Percentiles rank a stretch among this genome's conserved stretches.
These are phyloP conservation scores for Phyllostomus hastatus DNA, from an alignment of 2,113 vertebrate genomes.

Conservation along the genomic window DNA sequence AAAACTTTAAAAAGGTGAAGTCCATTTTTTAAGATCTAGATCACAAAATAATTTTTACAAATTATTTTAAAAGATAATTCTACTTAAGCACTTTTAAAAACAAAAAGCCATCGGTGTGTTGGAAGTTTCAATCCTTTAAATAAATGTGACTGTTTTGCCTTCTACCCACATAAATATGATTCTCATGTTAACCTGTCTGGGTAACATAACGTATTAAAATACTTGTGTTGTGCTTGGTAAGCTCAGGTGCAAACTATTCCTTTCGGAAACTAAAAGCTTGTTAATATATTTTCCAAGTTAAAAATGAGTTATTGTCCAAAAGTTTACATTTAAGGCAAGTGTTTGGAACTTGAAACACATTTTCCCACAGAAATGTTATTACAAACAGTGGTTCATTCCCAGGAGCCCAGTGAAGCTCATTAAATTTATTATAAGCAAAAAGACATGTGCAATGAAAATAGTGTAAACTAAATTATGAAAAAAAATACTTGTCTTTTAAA, in stretches of 20 bases:
- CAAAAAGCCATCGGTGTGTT: neutral
- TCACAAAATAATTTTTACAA: neutral
- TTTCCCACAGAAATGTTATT: conserved; percentile 37
- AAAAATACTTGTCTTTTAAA: neutral
- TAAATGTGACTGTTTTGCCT: neutral
- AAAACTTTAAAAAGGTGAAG: neutral
- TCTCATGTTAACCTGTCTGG: neutral
- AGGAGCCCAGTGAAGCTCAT: neutral
- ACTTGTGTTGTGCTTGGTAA: neutral
- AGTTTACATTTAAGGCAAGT: neutral
- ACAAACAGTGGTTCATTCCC: neutral
- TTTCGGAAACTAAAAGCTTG: neutral
- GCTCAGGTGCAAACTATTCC: neutral
- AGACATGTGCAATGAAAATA: neutral
- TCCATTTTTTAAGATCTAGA: neutral
- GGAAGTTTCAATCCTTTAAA: neutral
- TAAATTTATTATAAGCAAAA: neutral
- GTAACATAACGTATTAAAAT: neutral
- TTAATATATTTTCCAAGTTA: neutral
- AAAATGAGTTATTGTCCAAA: neutral
- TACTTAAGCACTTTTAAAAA: neutral
- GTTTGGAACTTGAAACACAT: conserved; percentile 27
- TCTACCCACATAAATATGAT: neutral
- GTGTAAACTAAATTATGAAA: neutral
- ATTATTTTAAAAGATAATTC: neutral